Evolutionary conservation across 2,797 vertebrate genomes (phyloP).

Genomic region (Eulemur albifrons): DNA sequence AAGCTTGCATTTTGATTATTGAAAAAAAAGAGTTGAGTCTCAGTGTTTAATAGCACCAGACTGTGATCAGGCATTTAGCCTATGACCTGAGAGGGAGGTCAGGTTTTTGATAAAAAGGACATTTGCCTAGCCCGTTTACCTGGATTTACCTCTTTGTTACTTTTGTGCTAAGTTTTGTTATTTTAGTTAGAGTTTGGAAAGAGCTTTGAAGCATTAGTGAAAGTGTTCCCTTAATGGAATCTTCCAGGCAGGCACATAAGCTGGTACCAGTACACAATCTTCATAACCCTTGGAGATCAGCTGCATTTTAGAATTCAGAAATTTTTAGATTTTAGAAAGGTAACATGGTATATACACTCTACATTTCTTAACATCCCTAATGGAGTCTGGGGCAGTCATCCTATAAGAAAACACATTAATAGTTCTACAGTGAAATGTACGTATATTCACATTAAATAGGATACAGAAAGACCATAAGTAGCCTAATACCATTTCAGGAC

Average conservation of each 20-base stretch:
- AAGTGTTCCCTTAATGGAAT: conserved; percentile 60
- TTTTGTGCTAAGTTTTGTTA: conserved; percentile 37
- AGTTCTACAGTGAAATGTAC: conserved; percentile 29
- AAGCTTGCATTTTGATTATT: neutral
- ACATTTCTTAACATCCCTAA: conserved; percentile 37
- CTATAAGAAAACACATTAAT: conserved; percentile 41
- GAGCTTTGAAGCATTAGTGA: conserved; percentile 53
- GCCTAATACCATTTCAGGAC: conserved; percentile 32
- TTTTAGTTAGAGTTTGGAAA: conserved; percentile 51
- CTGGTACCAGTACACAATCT: conserved; percentile 16
- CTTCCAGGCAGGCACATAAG: conserved; percentile 28
- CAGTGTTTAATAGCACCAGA: neutral
- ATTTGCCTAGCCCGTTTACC: neutral
- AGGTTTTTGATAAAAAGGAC: neutral
- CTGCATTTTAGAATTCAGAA: conserved; percentile 40
- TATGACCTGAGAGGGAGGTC: neutral
- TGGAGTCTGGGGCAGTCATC: neutral
- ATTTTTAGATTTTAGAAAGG: conserved; percentile 55
- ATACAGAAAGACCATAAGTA: conserved; percentile 26
- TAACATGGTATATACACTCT: conserved; percentile 20
- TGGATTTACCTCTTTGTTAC: conserved; percentile 22
- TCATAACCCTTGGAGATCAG: conserved; percentile 39
- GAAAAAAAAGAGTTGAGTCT: neutral
- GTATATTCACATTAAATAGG: conserved; percentile 18
- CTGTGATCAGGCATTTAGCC: neutral